Evolutionary conservation across 1,140 invertebrate genomes (phyloP), one percentile per base, ranked within the genome.

Genomic region (Drosophila bipectinata): DNA sequence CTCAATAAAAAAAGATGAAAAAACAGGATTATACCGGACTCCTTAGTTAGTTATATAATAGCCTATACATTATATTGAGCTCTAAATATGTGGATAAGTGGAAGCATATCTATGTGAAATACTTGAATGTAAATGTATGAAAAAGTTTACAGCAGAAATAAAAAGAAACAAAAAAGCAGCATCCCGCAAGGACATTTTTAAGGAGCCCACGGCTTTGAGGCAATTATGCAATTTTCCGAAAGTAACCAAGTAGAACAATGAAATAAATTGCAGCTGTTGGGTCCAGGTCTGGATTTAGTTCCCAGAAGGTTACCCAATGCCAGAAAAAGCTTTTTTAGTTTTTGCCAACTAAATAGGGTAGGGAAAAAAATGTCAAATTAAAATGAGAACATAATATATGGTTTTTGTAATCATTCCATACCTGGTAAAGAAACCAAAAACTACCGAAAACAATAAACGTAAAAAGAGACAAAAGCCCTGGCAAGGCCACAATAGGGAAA

Each of bases 51-150:
- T 54, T 64, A 62, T 81, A 77, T 67, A 37, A 49, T 51, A 44
- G 41, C 57, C 28, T 52, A 49, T 60, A 68, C 44, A 28, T 30
- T 62, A 66, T 67, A 51, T 62, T 62, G 73, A 68, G 77, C 68
- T 80, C 52, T 77, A 57, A 66, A 53, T 72, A 56, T 68, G 61
- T 77, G 68, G 62, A 49, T 79, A 79, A 79, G 80, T 71, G 64
- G 21, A 51, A 64, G 64, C 81, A 85, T 87, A 85, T 85, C 73
- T 57, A 76, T 68, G 71, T 79, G 66, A 78, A 72, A 81, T 78
- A 75, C 78, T 81, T 87, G 77, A 81, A 81, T 87, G 82, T 78
- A 87, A 82, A 72, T 87, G 78, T 78, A 74, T 69, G 73, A 69
- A 76, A 69, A 56, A 79, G 81, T 85, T 84, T 84, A 76, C 75